These are phyloP conservation scores for Sebastes paucispinis DNA, from an alignment of 2,797 vertebrate genomes.

Conservation along the genomic window DNA sequence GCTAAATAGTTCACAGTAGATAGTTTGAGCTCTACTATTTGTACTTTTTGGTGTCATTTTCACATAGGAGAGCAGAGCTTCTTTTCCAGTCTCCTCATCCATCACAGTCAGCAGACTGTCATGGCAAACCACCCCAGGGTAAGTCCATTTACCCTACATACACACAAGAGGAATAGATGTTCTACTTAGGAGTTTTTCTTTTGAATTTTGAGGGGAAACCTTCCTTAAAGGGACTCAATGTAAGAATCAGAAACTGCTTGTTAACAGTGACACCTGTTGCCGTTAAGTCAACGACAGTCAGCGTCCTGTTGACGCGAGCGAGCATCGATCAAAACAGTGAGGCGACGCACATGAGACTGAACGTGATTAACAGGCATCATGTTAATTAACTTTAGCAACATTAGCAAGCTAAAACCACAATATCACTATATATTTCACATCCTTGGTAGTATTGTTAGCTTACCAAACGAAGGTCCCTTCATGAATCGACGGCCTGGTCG, in stretches of 20 bases:
- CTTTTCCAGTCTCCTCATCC: constrained; percentile 25
- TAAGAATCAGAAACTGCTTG: too few relatives aligned
- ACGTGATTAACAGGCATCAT: too few relatives aligned
- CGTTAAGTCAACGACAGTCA: too few relatives aligned
- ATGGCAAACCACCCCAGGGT: constrained; percentile 55
- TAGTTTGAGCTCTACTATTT: not conserved
- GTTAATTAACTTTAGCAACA: too few relatives aligned
- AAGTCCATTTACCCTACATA: constrained; percentile 22
- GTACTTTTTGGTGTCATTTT: constrained; percentile 7
- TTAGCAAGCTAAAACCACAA: too few relatives aligned
- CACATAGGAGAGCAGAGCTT: constrained; percentile 56
- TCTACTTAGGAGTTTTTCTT: not conserved
- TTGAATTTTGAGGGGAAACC: not conserved
- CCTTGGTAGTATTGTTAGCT: too few relatives aligned
- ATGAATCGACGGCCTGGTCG: fast-evolving
- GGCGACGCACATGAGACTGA: too few relatives aligned
- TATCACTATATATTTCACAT: too few relatives aligned
- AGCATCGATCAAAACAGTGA: too few relatives aligned
- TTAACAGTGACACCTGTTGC: too few relatives aligned
- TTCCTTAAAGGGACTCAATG: not conserved
- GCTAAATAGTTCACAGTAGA: not conserved
- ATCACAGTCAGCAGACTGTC: constrained; percentile 34
- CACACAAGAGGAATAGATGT: not conserved
- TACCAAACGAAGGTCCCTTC: too few relatives aligned
- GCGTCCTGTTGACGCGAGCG: too few relatives aligned